Evolutionary conservation across 2,113 vertebrate species (phyloP), one percentile per base, ranked within the genome.

Genomic region (Mesocricetus auratus): DNA sequence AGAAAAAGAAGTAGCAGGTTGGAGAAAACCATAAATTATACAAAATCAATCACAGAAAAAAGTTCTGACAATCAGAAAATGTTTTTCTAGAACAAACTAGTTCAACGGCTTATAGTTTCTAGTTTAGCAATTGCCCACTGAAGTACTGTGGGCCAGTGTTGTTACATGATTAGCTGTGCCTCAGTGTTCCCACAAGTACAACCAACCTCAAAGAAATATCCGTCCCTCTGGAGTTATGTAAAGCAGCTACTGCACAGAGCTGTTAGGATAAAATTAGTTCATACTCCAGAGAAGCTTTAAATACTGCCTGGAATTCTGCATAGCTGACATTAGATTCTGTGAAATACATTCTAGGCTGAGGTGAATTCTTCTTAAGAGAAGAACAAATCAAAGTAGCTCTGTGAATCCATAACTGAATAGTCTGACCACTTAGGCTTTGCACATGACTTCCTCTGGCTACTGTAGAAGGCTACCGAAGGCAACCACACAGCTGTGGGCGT

Each of bases 31-130:
- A 36, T 4, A 89, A 71, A 73, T 0, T 0, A 90, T 0, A 82
- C 45, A 74, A 90, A 93, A 77, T 17, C 53, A 66, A n/a, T 62
- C 47, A 62, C 19, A 93, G 82, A 45, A 78, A 74, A 21, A 86
- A 64, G n/a, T 12, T 83, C 26, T 75, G 31, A 83, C 7, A 94
- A n/a, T 29, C 50, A 21, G 62, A 62, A 82, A 92, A 92, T 29
- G 2, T 56, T 69, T 85, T 94, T 87, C 86, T 95, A 73, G 36
- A 96, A 47, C 4, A 39, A 94, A 77, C 62, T 45, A 93, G 71
- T 42, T 82, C 68, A 88, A 56, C 3, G 74, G 24, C n/a, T 89
- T 26, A 45, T 17, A 53, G 45, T 56, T 82, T 53, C 36, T 74
- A 36, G 39, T 39, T 86, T 29, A 92, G n/a, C 21, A 94, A 58